These are phyloP conservation scores for Rhinichthys osculus DNA, from an alignment of 2,797 vertebrate genomes.

Conservation along the genomic window DNA sequence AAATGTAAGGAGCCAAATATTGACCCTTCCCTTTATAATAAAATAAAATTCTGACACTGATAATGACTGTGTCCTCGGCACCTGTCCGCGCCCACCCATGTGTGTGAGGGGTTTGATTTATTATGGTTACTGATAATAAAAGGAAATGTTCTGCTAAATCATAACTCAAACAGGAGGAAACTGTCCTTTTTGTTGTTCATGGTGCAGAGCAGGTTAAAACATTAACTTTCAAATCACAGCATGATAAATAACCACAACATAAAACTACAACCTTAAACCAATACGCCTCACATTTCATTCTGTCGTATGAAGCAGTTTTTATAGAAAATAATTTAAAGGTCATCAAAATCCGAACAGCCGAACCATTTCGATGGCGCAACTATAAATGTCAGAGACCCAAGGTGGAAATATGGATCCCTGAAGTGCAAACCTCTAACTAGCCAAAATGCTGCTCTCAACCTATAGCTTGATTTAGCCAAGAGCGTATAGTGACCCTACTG, in stretches of 20 bases:
- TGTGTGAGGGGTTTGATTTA: conserved; percentile 2
- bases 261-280: conserved; percentile 45
- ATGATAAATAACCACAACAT: conserved; percentile 46
- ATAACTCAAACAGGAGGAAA: conserved; percentile 6
- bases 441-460: conserved; percentile 32
- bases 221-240: conserved; percentile 8
- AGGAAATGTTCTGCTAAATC: background rate
- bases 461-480: conserved; percentile 38
- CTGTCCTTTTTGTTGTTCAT: background rate
- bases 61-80: background rate
- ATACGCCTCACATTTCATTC: conserved; percentile 46
- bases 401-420: conserved; percentile 37
- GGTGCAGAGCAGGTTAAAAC: conserved; percentile 11
- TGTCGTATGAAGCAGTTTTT: conserved; percentile 50
- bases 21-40: background rate
- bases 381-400: conserved; percentile 56
- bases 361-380: conserved; percentile 32
- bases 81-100: background rate
- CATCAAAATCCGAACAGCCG: conserved; percentile 46
- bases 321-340: conserved; percentile 55
- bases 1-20: background rate
- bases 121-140: background rate
- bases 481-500: conserved; percentile 47
- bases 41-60: background rate
- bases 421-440: conserved; percentile 48